Evolutionary conservation across 2,113 vertebrate genomes (phyloP), one percentile per base, ranked within the genome.

Genomic region (Rhagologus leucostigma): DNA sequence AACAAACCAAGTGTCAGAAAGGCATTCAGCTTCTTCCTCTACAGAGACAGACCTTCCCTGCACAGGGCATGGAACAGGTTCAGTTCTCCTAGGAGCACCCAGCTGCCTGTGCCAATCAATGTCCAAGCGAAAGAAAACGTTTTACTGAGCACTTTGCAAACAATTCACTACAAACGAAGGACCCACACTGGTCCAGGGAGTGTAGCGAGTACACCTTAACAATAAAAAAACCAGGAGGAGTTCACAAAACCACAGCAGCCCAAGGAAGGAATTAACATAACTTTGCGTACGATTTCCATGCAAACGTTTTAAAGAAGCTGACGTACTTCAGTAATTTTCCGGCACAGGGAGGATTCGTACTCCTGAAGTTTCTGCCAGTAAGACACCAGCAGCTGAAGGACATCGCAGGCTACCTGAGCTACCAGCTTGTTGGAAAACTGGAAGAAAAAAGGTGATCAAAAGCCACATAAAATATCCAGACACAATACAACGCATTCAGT

Each of bases 401-500:
- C 96, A 60, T 99, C 99, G 93, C 99, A 99, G 60, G 99, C 99
- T 55, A 99, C 98, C 78, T 99, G 99, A 92, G 99, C 99, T 87
- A 99, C 98, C 8, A 97, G 93, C 96, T 99, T 99, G 97, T 99
- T 99, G 79, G 98, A 97, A 98, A 99, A 99, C 99, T 99, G 88
- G 23, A 96, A 97, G 74, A 95, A 83, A 97, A 52, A 94, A 85
- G 23, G 19, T 73, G 77, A 87, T 47, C 32, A 50, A 49, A 84
- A 84, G 82, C 6, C 67, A 95, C 57, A 67, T 29, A 39, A 50
- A 74, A 85, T 13, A 74, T 1, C 10, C 44, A 53, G 19, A 9
- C 42, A 46, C 3, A 52, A 30, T 2, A 68, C 15, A 76, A 11
- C 3, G 12, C 20, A 16, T 73, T 32, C 27, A 11, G 10, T 2